phyloP scores from a whole-genome alignment of 1,140 invertebrate species.

The Platorchestia sp. region DNA sequence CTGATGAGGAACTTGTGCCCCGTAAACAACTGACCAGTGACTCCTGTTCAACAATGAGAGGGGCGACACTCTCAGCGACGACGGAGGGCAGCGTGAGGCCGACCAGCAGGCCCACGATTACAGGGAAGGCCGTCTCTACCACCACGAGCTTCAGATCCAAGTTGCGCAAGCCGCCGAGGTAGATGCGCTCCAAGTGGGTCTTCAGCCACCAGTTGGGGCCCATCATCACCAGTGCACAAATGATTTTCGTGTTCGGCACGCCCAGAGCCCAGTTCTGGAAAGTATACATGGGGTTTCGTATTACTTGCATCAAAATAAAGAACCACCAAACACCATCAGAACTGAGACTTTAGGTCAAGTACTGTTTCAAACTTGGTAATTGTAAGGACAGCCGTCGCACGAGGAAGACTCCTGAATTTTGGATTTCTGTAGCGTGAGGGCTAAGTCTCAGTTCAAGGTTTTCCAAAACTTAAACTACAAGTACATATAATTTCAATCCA shows the following conservation, averaged over 20 bases:
- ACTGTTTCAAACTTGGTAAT: neutral
- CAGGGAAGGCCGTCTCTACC: slow-evolving; percentile 86
- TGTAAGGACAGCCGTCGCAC: neutral
- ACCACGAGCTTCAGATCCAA: slow-evolving; percentile 92
- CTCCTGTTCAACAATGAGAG: slow-evolving; percentile 76
- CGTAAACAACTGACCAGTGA: slow-evolving; percentile 64
- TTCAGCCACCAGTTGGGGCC: slow-evolving; percentile 96
- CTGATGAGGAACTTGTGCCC: no score
- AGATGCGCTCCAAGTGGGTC: slow-evolving; percentile 86
- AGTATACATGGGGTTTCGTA: neutral
- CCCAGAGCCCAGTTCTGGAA: slow-evolving; percentile 94
- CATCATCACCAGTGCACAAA: slow-evolving; percentile 97
- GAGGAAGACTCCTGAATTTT: neutral
- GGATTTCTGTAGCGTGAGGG: neutral
- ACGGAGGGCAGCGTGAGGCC: slow-evolving; percentile 92
- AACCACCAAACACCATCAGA: neutral
- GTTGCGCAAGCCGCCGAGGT: slow-evolving; percentile 90
- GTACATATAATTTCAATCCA: no score
- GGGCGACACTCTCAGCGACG: slow-evolving; percentile 85
- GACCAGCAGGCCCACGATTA: slow-evolving; percentile 88
- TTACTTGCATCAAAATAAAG: neutral
- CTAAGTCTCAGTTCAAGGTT: neutral
- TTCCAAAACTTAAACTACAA: neutral
- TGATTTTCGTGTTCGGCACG: slow-evolving; percentile 97
- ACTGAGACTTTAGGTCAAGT: no score